These are phyloP conservation scores for Lycocorax pyrrhopterus DNA, from an alignment of 2,113 vertebrate genomes.

Conservation along the genomic window DNA sequence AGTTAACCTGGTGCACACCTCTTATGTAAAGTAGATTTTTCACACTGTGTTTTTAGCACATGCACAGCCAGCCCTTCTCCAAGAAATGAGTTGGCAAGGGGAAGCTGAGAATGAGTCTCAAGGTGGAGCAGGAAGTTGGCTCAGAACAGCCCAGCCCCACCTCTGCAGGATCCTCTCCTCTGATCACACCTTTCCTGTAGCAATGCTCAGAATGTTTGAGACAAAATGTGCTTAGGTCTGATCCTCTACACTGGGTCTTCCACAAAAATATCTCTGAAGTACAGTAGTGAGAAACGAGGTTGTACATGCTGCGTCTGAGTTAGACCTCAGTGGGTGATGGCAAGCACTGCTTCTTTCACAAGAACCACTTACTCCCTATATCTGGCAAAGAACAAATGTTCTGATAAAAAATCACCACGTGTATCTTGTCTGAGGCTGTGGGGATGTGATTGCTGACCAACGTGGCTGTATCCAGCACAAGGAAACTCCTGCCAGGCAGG, in stretches of 20 bases:
- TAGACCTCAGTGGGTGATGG: background rate
- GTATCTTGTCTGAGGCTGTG: background rate
- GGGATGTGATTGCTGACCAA: background rate
- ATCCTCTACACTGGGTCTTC: background rate
- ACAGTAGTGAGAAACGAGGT: background rate
- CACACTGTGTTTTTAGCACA: background rate
- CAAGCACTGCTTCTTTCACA: background rate
- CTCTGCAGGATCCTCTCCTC: background rate
- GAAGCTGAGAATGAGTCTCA: background rate
- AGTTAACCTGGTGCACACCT: background rate
- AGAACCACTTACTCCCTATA: background rate
- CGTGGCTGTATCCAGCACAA: background rate
- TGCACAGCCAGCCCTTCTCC: background rate
- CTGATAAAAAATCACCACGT: background rate
- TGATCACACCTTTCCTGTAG: background rate
- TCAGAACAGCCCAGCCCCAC: background rate
- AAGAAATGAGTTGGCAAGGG: background rate
- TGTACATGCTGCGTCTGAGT: accelerated
- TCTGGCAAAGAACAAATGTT: background rate
- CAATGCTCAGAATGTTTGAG: background rate
- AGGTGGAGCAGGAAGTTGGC: background rate
- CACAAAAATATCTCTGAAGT: background rate
- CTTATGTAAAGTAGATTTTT: background rate
- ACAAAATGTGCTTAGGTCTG: background rate
- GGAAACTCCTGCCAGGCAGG: background rate